These are phyloP conservation scores for Aphrocallistes beatrix DNA, from an alignment of 37 sponge, comb jelly and placozoan species.

Conservation along the genomic window DNA sequence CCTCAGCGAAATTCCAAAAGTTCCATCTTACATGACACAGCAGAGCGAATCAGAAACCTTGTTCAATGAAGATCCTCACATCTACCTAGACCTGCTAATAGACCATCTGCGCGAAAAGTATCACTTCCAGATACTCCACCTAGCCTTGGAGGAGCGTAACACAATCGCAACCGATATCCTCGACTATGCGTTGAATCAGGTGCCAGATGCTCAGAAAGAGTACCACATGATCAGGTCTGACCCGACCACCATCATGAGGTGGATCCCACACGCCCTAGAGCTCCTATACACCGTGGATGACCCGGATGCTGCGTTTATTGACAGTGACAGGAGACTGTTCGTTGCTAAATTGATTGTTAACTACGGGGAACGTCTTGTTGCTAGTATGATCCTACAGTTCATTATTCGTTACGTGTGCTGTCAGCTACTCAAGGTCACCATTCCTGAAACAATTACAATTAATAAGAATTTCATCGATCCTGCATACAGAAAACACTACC, in stretches of 20 bases:
- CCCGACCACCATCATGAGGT: background rate
- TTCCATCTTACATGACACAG: background rate
- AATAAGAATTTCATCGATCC: background rate
- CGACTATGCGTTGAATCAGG: background rate
- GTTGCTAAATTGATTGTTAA: background rate
- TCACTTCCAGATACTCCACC: background rate
- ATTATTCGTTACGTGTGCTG: constrained; percentile 7
- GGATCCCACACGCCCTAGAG: background rate
- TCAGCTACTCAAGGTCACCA: constrained; percentile 9
- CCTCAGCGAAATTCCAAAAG: background rate
- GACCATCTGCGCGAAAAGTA: constrained; percentile 19
- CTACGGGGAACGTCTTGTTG: background rate
- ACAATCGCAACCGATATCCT: background rate
- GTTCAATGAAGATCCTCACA: background rate
- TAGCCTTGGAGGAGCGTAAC: background rate
- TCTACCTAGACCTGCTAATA: background rate
- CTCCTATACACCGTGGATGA: background rate
- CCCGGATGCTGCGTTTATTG: background rate
- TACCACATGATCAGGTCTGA: background rate
- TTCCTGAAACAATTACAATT: background rate
- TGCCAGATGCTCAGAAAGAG: background rate
- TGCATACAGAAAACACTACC: constrained; percentile 1
- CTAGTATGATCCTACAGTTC: background rate
- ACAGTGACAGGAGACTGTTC: background rate
- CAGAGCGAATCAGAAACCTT: background rate